Conservation (phyloP, 2,113 vertebrate species). For the Thymallus thymallus region DNA sequence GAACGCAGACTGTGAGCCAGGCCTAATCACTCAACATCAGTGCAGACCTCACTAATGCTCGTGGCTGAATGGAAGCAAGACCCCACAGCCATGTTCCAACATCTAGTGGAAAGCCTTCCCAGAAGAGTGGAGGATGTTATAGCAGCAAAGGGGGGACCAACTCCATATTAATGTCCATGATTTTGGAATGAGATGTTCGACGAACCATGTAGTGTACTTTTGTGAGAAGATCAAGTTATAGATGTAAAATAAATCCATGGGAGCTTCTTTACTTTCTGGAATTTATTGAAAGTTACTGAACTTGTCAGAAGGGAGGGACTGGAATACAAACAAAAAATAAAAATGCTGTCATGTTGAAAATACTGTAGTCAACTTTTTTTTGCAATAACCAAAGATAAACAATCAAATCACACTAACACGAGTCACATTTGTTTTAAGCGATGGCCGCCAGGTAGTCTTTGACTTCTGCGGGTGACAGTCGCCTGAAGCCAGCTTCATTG, state of each 20-base stretch:
- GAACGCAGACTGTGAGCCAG: no score
- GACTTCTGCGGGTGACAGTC: constrained; percentile 94
- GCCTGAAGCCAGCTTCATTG: constrained; percentile 93
- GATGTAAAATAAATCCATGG: neutral
- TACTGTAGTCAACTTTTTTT: constrained; percentile 18
- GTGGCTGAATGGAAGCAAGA: no score
- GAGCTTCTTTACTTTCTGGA: neutral
- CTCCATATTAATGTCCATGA: no score
- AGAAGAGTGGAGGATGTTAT: no score
- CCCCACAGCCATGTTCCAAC: no score
- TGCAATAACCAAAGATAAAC: neutral
- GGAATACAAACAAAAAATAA: constrained; percentile 23
- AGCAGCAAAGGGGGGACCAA: no score
- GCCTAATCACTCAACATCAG: no score
- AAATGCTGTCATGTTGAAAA: constrained; percentile 17
- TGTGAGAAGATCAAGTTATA: neutral
- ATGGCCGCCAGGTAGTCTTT: constrained; percentile 98
- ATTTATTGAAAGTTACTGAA: constrained; percentile 16
- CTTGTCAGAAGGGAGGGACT: neutral
- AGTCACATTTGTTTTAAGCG: constrained; percentile 69
- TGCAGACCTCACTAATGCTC: no score
- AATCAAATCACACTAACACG: neutral
- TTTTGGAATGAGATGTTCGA: neutral
- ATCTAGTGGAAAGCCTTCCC: no score
- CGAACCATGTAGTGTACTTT: neutral